Conservation (phyloP, 2,113 vertebrate species). For the Cygnus buccinator region DNA sequence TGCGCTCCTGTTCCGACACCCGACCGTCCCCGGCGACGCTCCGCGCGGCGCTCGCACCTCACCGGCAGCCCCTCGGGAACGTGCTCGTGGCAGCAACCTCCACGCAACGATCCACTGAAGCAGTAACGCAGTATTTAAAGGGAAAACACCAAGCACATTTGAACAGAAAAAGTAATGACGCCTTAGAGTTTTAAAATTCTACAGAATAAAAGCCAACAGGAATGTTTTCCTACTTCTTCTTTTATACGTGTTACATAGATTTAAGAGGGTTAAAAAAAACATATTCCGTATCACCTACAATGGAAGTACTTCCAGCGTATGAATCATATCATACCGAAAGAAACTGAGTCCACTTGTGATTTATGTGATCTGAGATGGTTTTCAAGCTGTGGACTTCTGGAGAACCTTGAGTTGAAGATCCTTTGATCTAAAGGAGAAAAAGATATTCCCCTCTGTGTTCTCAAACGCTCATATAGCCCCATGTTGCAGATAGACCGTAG, state of each 20-base stretch:
- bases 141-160: not conserved
- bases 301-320: not conserved
- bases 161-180: not conserved
- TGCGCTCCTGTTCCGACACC: not conserved
- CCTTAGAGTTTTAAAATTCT: not conserved
- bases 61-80: accelerated
- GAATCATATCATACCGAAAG: not conserved
- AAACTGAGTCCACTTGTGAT: no score
- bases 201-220: not conserved
- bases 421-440: no score
- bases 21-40: not conserved
- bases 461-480: no score
- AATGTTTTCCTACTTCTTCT: not conserved
- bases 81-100: not conserved
- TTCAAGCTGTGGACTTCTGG: no score
- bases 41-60: not conserved
- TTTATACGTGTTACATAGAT: not conserved
- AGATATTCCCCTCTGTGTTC: no score
- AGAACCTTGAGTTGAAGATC: no score
- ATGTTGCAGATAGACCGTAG: not conserved
- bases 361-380: no score
- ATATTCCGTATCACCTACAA: not conserved
- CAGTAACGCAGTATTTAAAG: not conserved
- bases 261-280: not conserved
- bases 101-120: not conserved